Evolutionary conservation across 2,888 invertebrate species (phyloP).

Genomic region (Perdita meconis): DNA sequence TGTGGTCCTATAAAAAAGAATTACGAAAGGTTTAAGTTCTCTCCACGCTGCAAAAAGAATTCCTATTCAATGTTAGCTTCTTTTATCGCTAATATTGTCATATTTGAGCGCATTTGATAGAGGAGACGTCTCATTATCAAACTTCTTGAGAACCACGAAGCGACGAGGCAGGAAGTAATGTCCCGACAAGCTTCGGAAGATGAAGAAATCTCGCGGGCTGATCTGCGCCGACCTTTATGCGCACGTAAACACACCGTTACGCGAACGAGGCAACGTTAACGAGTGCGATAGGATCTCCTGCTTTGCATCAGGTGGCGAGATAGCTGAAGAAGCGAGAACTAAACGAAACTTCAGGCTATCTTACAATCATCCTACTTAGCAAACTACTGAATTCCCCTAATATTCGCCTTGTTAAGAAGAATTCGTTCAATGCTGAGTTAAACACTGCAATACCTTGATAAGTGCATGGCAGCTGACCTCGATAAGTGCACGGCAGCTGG

Average conservation of each 20-base stretch:
- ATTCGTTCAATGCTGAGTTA: too few relatives aligned
- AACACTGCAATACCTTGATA: too few relatives aligned
- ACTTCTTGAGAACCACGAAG: neutral
- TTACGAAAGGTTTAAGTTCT: too few relatives aligned
- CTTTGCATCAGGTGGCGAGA: neutral
- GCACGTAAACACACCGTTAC: slow-evolving; percentile 1
- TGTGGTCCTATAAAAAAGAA: slow-evolving; percentile 84
- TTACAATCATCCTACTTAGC: neutral
- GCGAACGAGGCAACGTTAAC: slow-evolving; percentile 16
- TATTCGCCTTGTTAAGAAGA: too few relatives aligned
- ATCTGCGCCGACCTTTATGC: slow-evolving; percentile 9
- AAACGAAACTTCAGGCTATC: neutral
- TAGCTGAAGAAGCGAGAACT: neutral
- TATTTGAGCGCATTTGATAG: neutral
- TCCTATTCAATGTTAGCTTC: too few relatives aligned
- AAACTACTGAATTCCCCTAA: too few relatives aligned
- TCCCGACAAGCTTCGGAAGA: neutral
- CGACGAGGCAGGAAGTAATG: slow-evolving; percentile 2
- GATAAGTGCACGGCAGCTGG: too few relatives aligned
- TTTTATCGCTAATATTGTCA: too few relatives aligned
- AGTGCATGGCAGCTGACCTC: too few relatives aligned
- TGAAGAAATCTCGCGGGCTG: neutral
- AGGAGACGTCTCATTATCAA: neutral
- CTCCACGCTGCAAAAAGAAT: too few relatives aligned
- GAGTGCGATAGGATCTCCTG: slow-evolving; percentile 1